Evolutionary conservation across 2,797 vertebrate genomes (phyloP), one percentile per base, ranked within the genome.

Genomic region (Sandelia bainsii): DNA sequence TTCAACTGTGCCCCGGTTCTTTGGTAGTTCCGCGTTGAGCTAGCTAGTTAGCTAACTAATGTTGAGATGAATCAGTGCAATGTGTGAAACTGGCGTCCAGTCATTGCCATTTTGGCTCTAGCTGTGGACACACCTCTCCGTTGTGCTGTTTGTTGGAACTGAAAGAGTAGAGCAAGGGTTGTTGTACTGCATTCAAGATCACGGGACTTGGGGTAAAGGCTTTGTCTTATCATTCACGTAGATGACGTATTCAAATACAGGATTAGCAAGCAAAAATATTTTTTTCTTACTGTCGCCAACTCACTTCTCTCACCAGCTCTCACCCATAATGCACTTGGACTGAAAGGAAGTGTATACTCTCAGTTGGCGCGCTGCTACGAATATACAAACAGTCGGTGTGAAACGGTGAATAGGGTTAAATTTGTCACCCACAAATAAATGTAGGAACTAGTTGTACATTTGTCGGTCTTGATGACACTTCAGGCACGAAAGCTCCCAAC

Each of bases 301-400:
- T 59, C 44, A 13, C 34, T 13, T 8, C 20, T 80, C 67, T 86
- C 65, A 75, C 54, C 14, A 61, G 45, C 17, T 8, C 0, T 66
- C 11, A 80, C 92, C 91, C 92, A 93, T 10, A 89, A 91, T 93
- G 87, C 92, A 90, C 60, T 50, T 27, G 42, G 77, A 0, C 9
- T 27, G 4, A 66, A 86, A 81, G 91, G 92, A 85, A 91, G 81
- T 17, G 45, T 74, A 79, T n/a, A 45, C 29, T 45, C 14, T 14
- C 14, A 1, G 19, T 68, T 88, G 79, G 75, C 88, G 90, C 86
- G 88, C 48, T 22, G 50, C 20, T 82, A n/a, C 7, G 16, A 69
- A 27, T 61, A 12, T 20, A 3, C 7, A 19, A 20, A 37, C 56
- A 2, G 10, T 10, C 27, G 20, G 5, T 2, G 4, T 12, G 22